Base-by-base conservation (phyloP, 1,140 invertebrate species). In the Drosophila repletoides region DNA sequence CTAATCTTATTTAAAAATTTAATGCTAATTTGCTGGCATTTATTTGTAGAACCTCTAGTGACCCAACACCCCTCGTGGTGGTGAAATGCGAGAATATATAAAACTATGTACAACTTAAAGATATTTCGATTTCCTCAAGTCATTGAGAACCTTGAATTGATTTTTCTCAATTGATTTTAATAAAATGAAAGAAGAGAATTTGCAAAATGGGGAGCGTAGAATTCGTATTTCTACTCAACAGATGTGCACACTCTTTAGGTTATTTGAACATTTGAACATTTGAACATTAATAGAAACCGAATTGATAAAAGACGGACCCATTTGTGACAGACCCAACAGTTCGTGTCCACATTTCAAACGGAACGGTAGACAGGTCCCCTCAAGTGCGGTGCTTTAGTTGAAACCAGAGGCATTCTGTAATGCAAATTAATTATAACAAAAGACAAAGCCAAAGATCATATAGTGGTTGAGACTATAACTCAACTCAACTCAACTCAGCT, bases 161-260 rank as follows among this genome's bases (percentile, higher is more conserved):
- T 86, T 61, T n/a, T n/a, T n/a, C n/a, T n/a, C 68, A 86, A 86
- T 86, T 86, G 72, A 76, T 69, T 61, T 86, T 76, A 80, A 86
- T 86, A 69, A 69, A 72, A 43, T 41, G 60, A 36, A 41, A 45
- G 33, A 56, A 74, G 58, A 63, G 65, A 52, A 58, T 31, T 33
- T 49, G 10, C 12, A 40, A 58, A 41, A 34, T 22, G 17, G 48
- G 28, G 45, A 66, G 52, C 24, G 41, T 24, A 28, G 31, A 55
- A 69, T 24, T n/a, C n/a, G 21, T 22, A 61, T 40, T 67, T 69
- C 24, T 19, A 61, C 26, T 46, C 34, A 40, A 53, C 21, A 46
- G 38, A 24, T 58, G 10, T 36, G 17, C 34, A 49, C 68, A 49
- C 68, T 33, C 64, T 63, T 58, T 33, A 6, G 19, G 21, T 26